Conservation (phyloP, 2,797 vertebrate genomes). For the Eulemur mongoz region DNA sequence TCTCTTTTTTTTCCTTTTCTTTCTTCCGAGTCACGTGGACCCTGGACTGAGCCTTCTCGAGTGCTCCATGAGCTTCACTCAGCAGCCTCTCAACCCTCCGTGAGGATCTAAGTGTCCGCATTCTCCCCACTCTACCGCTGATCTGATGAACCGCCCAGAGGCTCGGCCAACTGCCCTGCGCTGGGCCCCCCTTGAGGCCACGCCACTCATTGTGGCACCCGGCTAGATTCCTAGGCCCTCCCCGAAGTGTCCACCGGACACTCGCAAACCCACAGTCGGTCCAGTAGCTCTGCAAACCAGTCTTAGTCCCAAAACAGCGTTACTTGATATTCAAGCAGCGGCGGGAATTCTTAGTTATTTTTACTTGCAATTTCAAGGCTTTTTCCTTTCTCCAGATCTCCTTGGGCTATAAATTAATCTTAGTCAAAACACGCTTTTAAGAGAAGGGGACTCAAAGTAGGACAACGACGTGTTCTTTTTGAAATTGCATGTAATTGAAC, state of each 20-base stretch:
- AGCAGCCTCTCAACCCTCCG: neutral
- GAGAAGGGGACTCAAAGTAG: slow-evolving; percentile 52
- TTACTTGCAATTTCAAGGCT: slow-evolving; percentile 71
- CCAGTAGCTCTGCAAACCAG: neutral
- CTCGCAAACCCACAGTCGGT: neutral
- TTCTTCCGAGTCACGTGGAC: no score
- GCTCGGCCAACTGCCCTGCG: neutral
- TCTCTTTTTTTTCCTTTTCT: no score
- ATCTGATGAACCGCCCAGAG: neutral
- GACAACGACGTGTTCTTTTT: slow-evolving; percentile 70
- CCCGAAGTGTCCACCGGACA: neutral
- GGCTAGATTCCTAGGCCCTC: neutral
- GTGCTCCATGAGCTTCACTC: neutral
- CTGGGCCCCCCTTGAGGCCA: neutral
- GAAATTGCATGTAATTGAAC: slow-evolving; percentile 72
- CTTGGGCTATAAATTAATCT: slow-evolving; percentile 73
- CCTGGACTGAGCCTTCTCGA: neutral
- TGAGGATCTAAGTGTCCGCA: accelerated
- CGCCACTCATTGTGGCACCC: accelerated
- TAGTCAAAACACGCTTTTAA: slow-evolving; percentile 76
- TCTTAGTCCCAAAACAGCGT: slow-evolving; percentile 37
- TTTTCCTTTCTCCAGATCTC: slow-evolving; percentile 71
- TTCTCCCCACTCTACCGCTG: neutral
- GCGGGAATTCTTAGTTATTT: slow-evolving; percentile 65
- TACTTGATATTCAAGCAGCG: slow-evolving; percentile 61